Conservation (phyloP, 2,888 invertebrate species). For the Eudemis profundana region DNA sequence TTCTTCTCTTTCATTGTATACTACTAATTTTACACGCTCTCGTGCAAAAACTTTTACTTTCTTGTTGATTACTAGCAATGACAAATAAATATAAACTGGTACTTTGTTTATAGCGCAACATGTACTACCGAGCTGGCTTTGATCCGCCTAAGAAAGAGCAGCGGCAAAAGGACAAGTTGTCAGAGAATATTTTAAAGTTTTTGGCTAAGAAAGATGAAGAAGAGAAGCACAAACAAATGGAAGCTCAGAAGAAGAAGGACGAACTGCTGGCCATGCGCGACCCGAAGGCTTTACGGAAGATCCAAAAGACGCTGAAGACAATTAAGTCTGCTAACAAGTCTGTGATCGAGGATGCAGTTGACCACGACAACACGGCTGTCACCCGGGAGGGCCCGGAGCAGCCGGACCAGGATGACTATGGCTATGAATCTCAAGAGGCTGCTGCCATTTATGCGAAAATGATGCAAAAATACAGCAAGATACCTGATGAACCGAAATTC, state of each 20-base stretch:
- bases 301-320: constrained; percentile 92
- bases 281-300: constrained; percentile 90
- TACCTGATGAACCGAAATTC: constrained; percentile 90
- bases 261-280: constrained; percentile 88
- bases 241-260: constrained; percentile 87
- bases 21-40: background rate
- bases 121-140: constrained; percentile 91
- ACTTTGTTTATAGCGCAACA: constrained; percentile 65
- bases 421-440: constrained; percentile 94
- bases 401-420: constrained; percentile 96
- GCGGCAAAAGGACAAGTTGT: constrained; percentile 87
- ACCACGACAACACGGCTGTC: constrained; percentile 90
- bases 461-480: constrained; percentile 92
- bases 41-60: constrained; percentile 36
- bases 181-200: constrained; percentile 93
- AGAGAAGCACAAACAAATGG: constrained; percentile 87
- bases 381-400: constrained; percentile 90
- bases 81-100: constrained; percentile 36
- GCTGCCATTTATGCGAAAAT: constrained; percentile 93
- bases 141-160: constrained; percentile 93
- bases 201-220: constrained; percentile 93
- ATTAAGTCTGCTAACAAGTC: constrained; percentile 96
- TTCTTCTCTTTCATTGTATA: background rate
- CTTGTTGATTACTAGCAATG: constrained; percentile 24
- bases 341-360: constrained; percentile 92